phyloP scores from a whole-genome alignment of 2,113 vertebrate species.

The Muntiacus reevesi region DNA sequence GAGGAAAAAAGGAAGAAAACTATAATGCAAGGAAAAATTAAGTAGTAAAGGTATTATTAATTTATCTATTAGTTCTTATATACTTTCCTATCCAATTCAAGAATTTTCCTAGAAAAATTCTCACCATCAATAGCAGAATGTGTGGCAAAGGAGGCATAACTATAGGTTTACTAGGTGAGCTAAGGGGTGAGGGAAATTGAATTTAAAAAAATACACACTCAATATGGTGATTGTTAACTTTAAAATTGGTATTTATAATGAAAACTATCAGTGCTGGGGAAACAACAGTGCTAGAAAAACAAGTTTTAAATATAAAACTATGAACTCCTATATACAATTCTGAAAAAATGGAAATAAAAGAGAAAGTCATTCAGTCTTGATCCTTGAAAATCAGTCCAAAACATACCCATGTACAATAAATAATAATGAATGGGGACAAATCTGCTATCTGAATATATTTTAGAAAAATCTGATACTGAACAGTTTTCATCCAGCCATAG shows the following conservation, averaged over 20 bases:
- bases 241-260: neutral
- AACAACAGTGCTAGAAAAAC: too few species aligned
- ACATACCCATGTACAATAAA: neutral
- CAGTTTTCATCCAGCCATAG: neutral
- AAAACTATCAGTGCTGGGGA: neutral
- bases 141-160: neutral
- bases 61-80: neutral
- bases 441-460: neutral
- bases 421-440: neutral
- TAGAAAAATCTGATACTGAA: neutral
- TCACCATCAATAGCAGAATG: neutral
- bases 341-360: neutral
- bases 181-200: neutral
- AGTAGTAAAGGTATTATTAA: neutral
- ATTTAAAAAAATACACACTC: neutral
- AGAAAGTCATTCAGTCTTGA: neutral
- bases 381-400: neutral
- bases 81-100: neutral
- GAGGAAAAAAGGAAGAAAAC: neutral
- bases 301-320: neutral
- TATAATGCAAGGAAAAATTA: neutral
- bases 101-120: neutral
- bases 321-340: neutral
- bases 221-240: neutral
- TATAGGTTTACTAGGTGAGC: neutral